Percentiles rank a stretch among this genome's conserved stretches.
Conservation (phyloP, 2,888 invertebrate species). For the Deroplatys truncata region DNA sequence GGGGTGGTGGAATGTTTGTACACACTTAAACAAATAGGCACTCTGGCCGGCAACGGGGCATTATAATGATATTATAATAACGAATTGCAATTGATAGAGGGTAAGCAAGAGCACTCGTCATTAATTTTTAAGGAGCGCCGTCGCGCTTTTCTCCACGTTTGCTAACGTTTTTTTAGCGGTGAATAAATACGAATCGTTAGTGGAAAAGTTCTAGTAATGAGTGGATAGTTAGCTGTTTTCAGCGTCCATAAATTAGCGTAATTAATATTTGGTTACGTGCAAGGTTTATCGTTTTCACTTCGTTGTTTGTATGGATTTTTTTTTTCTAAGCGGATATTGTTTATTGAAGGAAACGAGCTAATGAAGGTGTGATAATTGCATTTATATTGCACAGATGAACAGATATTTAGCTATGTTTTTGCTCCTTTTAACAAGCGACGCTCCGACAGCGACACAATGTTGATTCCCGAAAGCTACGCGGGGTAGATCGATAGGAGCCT, state of each 20-base stretch:
- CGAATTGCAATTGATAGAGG: not conserved
- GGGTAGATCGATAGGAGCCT: too few species aligned
- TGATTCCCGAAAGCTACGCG: too few species aligned
- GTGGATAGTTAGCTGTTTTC: not conserved
- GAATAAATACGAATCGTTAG: not conserved
- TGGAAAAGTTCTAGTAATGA: not conserved
- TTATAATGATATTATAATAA: conserved; percentile 15
- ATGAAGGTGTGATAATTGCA: not conserved
- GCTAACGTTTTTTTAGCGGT: not conserved
- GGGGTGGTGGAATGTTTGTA: conserved; percentile 6
- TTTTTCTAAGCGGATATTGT: not conserved
- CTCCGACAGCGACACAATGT: too few species aligned
- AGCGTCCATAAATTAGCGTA: not conserved
- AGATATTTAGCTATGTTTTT: not conserved
- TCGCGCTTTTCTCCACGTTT: not conserved
- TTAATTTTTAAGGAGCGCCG: not conserved
- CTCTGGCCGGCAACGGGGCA: not conserved
- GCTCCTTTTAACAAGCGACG: too few species aligned
- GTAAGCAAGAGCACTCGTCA: not conserved
- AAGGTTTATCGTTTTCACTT: not conserved
- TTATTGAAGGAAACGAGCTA: not conserved
- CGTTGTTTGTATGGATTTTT: not conserved
- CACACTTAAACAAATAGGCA: conserved; percentile 13
- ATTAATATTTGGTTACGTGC: not conserved
- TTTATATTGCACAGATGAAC: not conserved